These are phyloP conservation scores for Pyrgilauda ruficollis DNA, from an alignment of 2,113 vertebrate species.

Conservation along the genomic window DNA sequence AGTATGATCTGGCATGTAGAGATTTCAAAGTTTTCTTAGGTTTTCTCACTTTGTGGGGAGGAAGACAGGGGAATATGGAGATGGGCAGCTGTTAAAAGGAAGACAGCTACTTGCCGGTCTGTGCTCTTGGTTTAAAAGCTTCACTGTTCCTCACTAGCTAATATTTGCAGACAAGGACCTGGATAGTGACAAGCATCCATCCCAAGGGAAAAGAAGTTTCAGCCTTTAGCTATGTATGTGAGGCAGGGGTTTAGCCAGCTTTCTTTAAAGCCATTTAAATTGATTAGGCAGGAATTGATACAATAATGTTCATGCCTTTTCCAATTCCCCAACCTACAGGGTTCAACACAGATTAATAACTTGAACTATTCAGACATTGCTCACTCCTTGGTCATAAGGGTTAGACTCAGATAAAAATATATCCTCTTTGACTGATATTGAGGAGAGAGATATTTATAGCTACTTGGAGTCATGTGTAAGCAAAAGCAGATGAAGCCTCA, in stretches of 20 bases:
- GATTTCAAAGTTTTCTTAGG: neutral
- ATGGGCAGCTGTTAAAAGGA: neutral
- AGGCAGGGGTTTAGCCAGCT: neutral
- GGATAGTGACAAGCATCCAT: neutral
- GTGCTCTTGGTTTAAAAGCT: neutral
- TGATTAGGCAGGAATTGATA: neutral
- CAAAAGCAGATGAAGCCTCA: slow-evolving; percentile 42
- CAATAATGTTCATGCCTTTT: neutral
- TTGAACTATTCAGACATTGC: neutral
- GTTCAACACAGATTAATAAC: neutral
- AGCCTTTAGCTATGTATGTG: neutral
- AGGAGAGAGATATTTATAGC: slow-evolving; percentile 18
- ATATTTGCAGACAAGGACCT: neutral
- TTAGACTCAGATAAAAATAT: slow-evolving; percentile 7
- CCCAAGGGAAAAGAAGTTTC: neutral
- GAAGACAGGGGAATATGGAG: neutral
- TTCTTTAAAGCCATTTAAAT: neutral
- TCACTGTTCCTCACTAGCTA: neutral
- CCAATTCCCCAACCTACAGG: neutral
- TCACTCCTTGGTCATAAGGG: neutral
- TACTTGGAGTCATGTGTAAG: neutral
- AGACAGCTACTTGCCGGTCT: neutral
- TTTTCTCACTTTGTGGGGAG: neutral
- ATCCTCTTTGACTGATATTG: neutral
- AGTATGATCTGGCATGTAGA: neutral